Evolutionary conservation across 1,140 invertebrate species (phyloP), one percentile per base, ranked within the genome.

Genomic region (Pygmarrhopalites habei): DNA sequence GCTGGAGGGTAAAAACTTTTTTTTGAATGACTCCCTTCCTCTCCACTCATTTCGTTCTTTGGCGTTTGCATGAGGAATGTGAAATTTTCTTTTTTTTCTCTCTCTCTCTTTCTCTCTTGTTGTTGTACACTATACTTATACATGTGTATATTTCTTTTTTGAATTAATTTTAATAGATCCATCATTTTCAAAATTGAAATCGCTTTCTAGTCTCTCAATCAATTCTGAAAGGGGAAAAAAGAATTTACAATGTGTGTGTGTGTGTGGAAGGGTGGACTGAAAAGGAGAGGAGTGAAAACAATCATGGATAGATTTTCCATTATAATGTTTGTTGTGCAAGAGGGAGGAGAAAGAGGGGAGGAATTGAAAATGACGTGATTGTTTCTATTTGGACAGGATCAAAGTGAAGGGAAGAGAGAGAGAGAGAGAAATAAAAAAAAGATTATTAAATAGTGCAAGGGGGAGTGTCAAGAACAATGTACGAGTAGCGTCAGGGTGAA

Each of bases 341-440:
- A n/a, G 21, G 7, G 23, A 12, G 21, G 21, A 7, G 25, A 28
- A 5, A 12, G 49, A 14, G 23, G 19, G 23, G 23, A 56, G 5
- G 32, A 56, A 56, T 35, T 56, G 53, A 56, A 39, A 39, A 56
- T 56, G 53, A 35, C 53, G 57, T 59, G 57, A 46, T 59, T 59
- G 39, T 59, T 46, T 59, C 39, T 59, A 44, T 59, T 47, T 43
- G 57, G 21, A 46, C 44, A 46, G 57, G 57, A 59, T 43, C 57
- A 59, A 47, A 59, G 21, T 15, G 12, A 41, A 32, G 57, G 32
- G 15, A 35, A 35, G 15, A 15, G 32, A 35, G 32, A 15, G 32
- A 35, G 15, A 15, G 32, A 35, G 32, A 15, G 32, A 35, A 35
- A 35, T 7, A 15, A 35, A 35, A 35, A 15, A 57, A 19, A 26